Conservation (phyloP, 2,888 invertebrate genomes). For the Leptinotarsa rubiginosa region DNA sequence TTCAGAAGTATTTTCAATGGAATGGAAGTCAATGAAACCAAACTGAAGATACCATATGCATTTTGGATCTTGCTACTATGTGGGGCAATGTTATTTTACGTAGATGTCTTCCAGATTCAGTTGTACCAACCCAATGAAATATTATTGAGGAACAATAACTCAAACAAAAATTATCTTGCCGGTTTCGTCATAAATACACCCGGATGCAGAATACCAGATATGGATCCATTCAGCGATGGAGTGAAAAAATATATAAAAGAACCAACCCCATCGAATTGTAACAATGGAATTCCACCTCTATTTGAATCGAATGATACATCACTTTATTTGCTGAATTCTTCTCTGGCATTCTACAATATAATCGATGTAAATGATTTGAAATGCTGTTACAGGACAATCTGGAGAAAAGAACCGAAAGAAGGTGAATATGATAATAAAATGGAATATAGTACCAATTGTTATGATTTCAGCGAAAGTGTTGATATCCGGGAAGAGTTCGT, state of each 20-base stretch:
- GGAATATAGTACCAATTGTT: slow-evolving; percentile 67
- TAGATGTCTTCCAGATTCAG: slow-evolving; percentile 57
- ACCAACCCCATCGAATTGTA: slow-evolving; percentile 68
- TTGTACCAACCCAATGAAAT: slow-evolving; percentile 36
- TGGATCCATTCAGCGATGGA: slow-evolving; percentile 72
- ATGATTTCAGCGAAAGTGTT: slow-evolving; percentile 66
- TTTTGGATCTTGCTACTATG: slow-evolving; percentile 55
- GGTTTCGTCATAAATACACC: slow-evolving; percentile 51
- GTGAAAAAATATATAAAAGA: slow-evolving; percentile 69
- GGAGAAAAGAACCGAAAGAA: slow-evolving; percentile 67
- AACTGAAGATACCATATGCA: slow-evolving; percentile 53
- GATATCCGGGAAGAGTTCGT: slow-evolving; percentile 75
- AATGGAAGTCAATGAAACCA: slow-evolving; percentile 49
- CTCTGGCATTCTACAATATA: slow-evolving; percentile 68
- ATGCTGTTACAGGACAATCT: slow-evolving; percentile 75
- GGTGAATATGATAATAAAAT: slow-evolving; percentile 69
- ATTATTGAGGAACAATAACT: not conserved
- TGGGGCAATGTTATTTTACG: slow-evolving; percentile 54
- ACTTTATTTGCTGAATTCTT: slow-evolving; percentile 69
- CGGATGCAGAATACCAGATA: slow-evolving; percentile 76
- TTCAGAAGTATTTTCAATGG: slow-evolving; percentile 50
- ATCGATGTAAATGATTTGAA: slow-evolving; percentile 65
- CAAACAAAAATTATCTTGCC: not conserved
- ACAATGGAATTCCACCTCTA: slow-evolving; percentile 68
- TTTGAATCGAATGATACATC: slow-evolving; percentile 72